A percentile compares a stretch with the other conserved stretches of the same genome.
These are phyloP conservation scores for Atractosteus spatula DNA, from an alignment of 2,113 vertebrate genomes.

Conservation along the genomic window DNA sequence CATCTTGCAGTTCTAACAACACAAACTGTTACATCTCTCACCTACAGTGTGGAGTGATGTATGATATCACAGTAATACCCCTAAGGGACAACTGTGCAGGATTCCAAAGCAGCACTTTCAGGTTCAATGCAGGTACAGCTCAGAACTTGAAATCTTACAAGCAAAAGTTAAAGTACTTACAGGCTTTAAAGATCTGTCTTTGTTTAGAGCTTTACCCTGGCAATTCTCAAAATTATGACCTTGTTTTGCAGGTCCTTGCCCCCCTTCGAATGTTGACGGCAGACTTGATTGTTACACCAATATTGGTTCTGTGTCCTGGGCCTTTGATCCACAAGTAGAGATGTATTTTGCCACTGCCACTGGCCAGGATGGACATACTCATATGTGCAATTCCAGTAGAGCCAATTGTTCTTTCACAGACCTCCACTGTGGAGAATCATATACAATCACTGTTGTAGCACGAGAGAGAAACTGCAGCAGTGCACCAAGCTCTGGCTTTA, in stretches of 20 bases:
- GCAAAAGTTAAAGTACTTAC: no score
- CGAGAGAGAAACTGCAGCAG: slow-evolving; percentile 56
- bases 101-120: slow-evolving; percentile 23
- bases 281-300: slow-evolving; percentile 53
- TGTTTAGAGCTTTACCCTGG: no score
- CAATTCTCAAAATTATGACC: not conserved
- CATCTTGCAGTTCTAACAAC: slow-evolving; percentile 34
- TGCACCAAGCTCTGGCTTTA: slow-evolving; percentile 41
- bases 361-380: not conserved
- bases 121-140: slow-evolving; percentile 11
- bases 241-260: slow-evolving; percentile 53
- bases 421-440: slow-evolving; percentile 51
- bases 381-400: slow-evolving; percentile 49
- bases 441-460: slow-evolving; percentile 45
- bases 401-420: slow-evolving; percentile 50
- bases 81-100: slow-evolving; percentile 46
- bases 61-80: slow-evolving; percentile 54
- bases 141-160: no score
- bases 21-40: slow-evolving; percentile 50
- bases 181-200: no score
- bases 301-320: slow-evolving; percentile 54
- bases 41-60: slow-evolving; percentile 59
- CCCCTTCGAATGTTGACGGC: slow-evolving; percentile 45
- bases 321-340: slow-evolving; percentile 36
- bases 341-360: slow-evolving; percentile 44